Base-by-base conservation (phyloP, 2,113 vertebrate species). In the Vicugna pacos region DNA sequence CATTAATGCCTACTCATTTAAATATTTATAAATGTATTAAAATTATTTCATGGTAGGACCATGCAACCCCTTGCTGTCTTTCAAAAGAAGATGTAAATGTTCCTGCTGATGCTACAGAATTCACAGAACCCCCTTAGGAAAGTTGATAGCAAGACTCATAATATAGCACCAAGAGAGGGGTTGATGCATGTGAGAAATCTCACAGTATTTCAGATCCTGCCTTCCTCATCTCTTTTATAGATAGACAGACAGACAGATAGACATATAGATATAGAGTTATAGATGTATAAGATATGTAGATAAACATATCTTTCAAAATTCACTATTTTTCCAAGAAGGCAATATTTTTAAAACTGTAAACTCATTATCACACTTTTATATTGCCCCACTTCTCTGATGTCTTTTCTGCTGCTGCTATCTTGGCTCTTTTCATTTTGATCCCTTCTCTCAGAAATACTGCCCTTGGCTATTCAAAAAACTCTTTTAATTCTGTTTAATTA, bases 401-500 rank as follows among this genome's bases (percentile, higher is more conserved):
- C 16, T 89, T 84, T 90, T 89, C 50, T 85, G 38, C 48, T 64
- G 62, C 32, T 56, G 20, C 3, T 62, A 64, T 38, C 17, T 85
- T 80, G 19, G 20, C 15, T 73, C 22, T 80, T 89, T 80, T 19
- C 24, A 93, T 77, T 84, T 79, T 85, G 54, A 73, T 73, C 46
- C 65, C 80, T 46, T 85, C 73, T 80, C 20, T 58, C 58, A 84
- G 15, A 73, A 85, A 64, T 70, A 65, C 38, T 50, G 46, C 10
- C 5, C 16, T 77, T 89, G 62, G 13, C 60, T 32, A 62, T 90
- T 70, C 50, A 80, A 81, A 67, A 14, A 42, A 79, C 38, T 80
- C 42, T 93, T 80, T 85, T n/a, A 56, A 80, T 89, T 89, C 46
- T 38, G 20, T 90, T 79, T 79, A 52, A 65, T 65, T 77, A 79